Evolutionary conservation across 2,888 invertebrate species (phyloP), one percentile per base, ranked within the genome.

Genomic region (Harmothoe impar): DNA sequence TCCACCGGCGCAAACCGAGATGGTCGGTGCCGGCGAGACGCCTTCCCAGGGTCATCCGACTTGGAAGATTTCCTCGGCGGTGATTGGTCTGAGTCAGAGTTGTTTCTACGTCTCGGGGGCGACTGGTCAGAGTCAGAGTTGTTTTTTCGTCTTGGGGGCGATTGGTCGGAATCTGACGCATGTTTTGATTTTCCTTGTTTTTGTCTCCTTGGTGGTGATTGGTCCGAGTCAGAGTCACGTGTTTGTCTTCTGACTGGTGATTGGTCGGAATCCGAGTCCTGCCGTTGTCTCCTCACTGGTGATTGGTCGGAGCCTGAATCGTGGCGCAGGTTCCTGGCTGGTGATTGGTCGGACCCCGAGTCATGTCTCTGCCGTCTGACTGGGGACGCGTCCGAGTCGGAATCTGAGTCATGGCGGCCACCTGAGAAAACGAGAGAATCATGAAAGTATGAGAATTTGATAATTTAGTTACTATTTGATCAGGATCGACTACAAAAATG

Each of bases 321-420:
- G 92, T 93, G 93, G 68, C 91, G 89, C 91, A 90, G 68, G 43
- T 91, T 89, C 93, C 93, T 93, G 85, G 91, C 93, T n/a, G 93
- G 93, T 51, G 93, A 94, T 20, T 94, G 51, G 92, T 96, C 95
- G 0, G 92, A 93, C 77, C 94, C 93, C 56, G 94, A 93, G 84
- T 94, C 93, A 91, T 94, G 92, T 91, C 94, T 93, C 56, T 33
- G 90, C 89, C 93, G 94, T 91, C 94, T 94, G 77, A 93, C 94
- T 29, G 95, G 94, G 89, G 95, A 95, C 81, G 95, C 92, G 92
- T 96, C 96, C 35, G 94, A 94, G 92, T 95, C 95, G 78, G 94
- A 94, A 91, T 93, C 94, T 91, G 43, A 43, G 43, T 43, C 43
- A 43, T 43, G 43, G 3, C 43, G 3, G 3, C 10, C 43, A 43